Evolutionary conservation across 2,113 vertebrate genomes (phyloP).

Genomic region (Istiophorus platypterus): DNA sequence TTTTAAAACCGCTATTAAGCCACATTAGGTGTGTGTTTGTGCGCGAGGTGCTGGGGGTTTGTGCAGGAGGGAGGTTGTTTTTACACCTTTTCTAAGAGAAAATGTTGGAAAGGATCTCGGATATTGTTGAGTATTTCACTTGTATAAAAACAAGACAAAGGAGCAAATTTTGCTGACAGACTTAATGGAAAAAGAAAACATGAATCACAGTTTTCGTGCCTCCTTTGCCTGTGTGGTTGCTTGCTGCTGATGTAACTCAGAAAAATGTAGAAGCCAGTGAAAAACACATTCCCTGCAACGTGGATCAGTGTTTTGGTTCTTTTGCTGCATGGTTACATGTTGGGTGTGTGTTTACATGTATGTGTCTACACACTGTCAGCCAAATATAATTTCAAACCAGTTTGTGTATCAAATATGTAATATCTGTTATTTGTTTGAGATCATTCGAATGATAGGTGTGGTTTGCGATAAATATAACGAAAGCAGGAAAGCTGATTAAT

Average conservation of each 20-base stretch:
- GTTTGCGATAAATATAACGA: neutral
- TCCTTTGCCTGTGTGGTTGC: neutral
- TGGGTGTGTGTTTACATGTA: neutral
- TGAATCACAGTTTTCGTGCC: slow-evolving; percentile 22
- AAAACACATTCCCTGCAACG: neutral
- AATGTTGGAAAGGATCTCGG: slow-evolving; percentile 51
- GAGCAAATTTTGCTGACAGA: slow-evolving; percentile 51
- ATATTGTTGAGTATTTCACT: slow-evolving; percentile 29
- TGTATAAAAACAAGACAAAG: slow-evolving; percentile 51
- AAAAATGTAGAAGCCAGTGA: slow-evolving; percentile 41
- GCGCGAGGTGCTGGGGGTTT: slow-evolving; percentile 14
- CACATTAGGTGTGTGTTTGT: slow-evolving; percentile 53
- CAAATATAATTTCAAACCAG: neutral
- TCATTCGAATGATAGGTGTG: neutral
- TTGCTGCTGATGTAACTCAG: slow-evolving; percentile 31
- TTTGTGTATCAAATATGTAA: neutral
- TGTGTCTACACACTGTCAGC: neutral
- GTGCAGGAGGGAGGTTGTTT: slow-evolving; percentile 61
- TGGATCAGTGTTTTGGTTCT: neutral
- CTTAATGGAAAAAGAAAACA: slow-evolving; percentile 61
- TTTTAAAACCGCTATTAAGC: slow-evolving; percentile 76
- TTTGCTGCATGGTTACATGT: neutral
- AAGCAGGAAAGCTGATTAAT: neutral
- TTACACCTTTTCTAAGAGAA: slow-evolving; percentile 59
- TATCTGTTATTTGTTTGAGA: neutral